These are phyloP conservation scores for Ostrea denselamellosa DNA, from an alignment of 1,140 invertebrate species.

Conservation along the genomic window DNA sequence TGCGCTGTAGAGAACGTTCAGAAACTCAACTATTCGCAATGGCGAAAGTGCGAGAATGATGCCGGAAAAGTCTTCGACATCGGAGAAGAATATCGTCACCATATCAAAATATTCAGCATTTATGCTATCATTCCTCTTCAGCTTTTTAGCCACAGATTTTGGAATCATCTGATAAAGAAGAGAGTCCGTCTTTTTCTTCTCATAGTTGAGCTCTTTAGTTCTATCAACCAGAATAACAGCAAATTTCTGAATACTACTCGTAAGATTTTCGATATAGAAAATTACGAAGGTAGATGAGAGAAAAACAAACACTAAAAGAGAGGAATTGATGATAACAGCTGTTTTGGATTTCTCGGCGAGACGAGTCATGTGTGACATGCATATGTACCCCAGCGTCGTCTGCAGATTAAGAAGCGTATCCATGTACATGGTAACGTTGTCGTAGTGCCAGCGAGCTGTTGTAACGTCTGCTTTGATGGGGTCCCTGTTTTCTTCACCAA, in stretches of 20 bases:
- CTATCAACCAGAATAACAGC: conserved; percentile 74
- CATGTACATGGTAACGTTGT: conserved; percentile 72
- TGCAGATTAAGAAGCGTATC: conserved; percentile 70
- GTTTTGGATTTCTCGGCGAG: background rate
- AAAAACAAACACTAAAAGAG: conserved; percentile 64
- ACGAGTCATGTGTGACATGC: conserved; percentile 25
- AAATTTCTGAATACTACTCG: conserved; percentile 72
- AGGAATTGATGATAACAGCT: conserved; percentile 49
- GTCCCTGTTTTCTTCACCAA: conserved; percentile 50
- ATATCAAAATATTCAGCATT: conserved; percentile 78
- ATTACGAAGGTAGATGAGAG: conserved; percentile 72
- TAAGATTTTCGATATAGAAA: conserved; percentile 67
- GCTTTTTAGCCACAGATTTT: conserved; percentile 76
- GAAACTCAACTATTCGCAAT: conserved; percentile 84
- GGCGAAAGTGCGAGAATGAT: conserved; percentile 91
- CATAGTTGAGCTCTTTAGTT: conserved; percentile 74
- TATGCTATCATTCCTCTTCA: conserved; percentile 77
- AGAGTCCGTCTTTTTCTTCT: conserved; percentile 75
- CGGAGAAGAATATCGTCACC: conserved; percentile 84
- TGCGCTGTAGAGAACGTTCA: conserved; percentile 73
- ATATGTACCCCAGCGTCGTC: conserved; percentile 63
- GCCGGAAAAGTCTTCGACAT: conserved; percentile 89
- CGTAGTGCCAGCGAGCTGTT: conserved; percentile 62
- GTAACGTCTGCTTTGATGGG: background rate
- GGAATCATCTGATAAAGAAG: conserved; percentile 82